A percentile compares a stretch with the other conserved stretches of the same genome.
phyloP scores from a whole-genome alignment of 2,797 vertebrate species.

The Anguilla anguilla region DNA sequence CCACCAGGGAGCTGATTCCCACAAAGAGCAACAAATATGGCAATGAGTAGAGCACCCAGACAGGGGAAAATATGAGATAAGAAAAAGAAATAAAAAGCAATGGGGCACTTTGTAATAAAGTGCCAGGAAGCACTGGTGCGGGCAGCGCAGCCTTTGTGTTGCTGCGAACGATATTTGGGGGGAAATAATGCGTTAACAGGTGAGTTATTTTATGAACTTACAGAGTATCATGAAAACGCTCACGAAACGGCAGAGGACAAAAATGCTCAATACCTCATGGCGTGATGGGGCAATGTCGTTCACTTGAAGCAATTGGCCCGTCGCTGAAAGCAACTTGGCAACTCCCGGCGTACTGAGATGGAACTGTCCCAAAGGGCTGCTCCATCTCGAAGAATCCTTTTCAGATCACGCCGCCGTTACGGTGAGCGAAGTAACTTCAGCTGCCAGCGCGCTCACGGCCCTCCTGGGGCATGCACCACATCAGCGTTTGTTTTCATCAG shows the following conservation, averaged over 20 bases:
- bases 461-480: constrained; percentile 49
- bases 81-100: constrained; percentile 56
- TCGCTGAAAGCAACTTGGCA: constrained; percentile 62
- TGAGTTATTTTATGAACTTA: constrained; percentile 65
- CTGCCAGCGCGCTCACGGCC: constrained; percentile 37
- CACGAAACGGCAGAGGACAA: neutral
- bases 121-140: constrained; percentile 33
- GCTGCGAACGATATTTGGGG: constrained; percentile 38
- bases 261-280: neutral
- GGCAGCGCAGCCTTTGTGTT: constrained; percentile 24
- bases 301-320: constrained; percentile 51
- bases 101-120: constrained; percentile 47
- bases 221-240: constrained; percentile 47
- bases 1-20: constrained; percentile 46
- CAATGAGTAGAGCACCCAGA: constrained; percentile 52
- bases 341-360: constrained; percentile 50
- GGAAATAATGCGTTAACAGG: constrained; percentile 37
- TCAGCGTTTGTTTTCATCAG: constrained; percentile 28
- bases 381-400: constrained; percentile 59
- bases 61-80: constrained; percentile 51
- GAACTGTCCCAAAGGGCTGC: constrained; percentile 37
- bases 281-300: constrained; percentile 39
- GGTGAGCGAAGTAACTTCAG: constrained; percentile 31
- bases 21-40: constrained; percentile 27
- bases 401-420: constrained; percentile 66